Base-by-base conservation (phyloP, 1,140 invertebrate species). In the Achatina immaculata region DNA sequence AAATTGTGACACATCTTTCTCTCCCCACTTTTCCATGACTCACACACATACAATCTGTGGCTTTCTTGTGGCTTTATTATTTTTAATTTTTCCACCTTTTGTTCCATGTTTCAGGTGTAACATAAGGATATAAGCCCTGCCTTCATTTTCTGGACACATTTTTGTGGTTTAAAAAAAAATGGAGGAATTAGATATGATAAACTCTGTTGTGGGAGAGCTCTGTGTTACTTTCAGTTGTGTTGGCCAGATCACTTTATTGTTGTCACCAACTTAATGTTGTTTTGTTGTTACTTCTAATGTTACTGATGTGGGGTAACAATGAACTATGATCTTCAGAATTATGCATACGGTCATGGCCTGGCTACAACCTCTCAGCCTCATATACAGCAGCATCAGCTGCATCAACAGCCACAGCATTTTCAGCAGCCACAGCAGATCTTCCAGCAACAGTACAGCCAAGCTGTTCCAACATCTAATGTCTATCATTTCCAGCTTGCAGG, bases 271-370 rank as follows among this genome's bases (percentile, higher is more conserved):
- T 34, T 78, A 77, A 36, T 34, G 62, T 77, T 51, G 38, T 65
- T 77, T 38, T 16, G 1, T n/a, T 36, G 19, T 77, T 38, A 28
- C 2, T 43, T 34, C 6, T 77, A 34, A 42, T 9, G 0, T 21
- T 40, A n/a, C 19, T 40, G 40, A 24, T 55, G 7, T 40, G 0
- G 43, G 38, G 58, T 55, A 68, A 78, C 58, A 68, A 78, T 78
- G 76, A 78, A 78, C 76, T 68, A 78, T 78, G 76, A 78, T 43
- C 28, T 62, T 68, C 76, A 66, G 34, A 58, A 78, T 40, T 78
- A 78, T 48, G 43, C 76, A 78, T 68, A 68, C 65, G 48, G 76
- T 68, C 65, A 78, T 78, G 76, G 76, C 43, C 19, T 78, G 76
- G 76, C 76, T 68, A 43, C 76, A 66, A 48, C 76, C 65, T 62